These are phyloP conservation scores for Argyrosomus regius DNA, from an alignment of 2,797 vertebrate species.

Conservation along the genomic window DNA sequence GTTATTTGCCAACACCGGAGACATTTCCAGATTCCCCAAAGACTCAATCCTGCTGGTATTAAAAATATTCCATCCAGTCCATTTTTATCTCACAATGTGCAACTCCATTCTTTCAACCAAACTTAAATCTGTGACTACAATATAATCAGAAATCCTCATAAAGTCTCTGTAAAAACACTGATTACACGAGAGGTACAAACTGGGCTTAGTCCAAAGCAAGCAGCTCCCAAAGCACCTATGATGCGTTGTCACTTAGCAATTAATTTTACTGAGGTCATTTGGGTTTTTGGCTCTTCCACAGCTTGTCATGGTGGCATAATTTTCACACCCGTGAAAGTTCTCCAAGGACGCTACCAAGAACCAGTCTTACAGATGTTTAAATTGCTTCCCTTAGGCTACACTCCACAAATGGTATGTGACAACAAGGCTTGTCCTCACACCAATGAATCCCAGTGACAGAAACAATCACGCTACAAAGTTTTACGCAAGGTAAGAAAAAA, in stretches of 20 bases:
- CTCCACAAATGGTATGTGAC: constrained; percentile 7
- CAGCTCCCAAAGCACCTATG: constrained; percentile 11
- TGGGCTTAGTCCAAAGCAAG: constrained; percentile 8
- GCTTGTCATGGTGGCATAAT: constrained; percentile 15
- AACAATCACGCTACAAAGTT: constrained; percentile 15
- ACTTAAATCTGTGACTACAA: background rate
- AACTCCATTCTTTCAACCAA: background rate
- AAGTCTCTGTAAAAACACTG: background rate
- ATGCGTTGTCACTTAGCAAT: constrained; percentile 18
- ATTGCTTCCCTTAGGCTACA: constrained; percentile 13
- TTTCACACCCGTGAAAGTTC: constrained; percentile 30
- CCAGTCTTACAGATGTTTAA: constrained; percentile 36
- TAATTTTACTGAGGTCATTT: constrained; percentile 15
- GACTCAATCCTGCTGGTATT: background rate
- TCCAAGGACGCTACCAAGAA: constrained; percentile 9
- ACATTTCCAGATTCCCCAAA: constrained; percentile 8
- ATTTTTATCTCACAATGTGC: constrained; percentile 10
- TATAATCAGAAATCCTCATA: background rate
- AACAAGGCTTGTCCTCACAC: background rate
- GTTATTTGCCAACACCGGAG: constrained; percentile 17
- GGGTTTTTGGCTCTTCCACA: constrained; percentile 16
- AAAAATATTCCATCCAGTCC: constrained; percentile 14
- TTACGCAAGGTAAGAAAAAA: background rate
- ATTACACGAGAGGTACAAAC: constrained; percentile 22
- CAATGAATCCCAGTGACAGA: constrained; percentile 6